Evolutionary conservation across 2,888 invertebrate species (phyloP).

Genomic region (Coleophora deauratella): DNA sequence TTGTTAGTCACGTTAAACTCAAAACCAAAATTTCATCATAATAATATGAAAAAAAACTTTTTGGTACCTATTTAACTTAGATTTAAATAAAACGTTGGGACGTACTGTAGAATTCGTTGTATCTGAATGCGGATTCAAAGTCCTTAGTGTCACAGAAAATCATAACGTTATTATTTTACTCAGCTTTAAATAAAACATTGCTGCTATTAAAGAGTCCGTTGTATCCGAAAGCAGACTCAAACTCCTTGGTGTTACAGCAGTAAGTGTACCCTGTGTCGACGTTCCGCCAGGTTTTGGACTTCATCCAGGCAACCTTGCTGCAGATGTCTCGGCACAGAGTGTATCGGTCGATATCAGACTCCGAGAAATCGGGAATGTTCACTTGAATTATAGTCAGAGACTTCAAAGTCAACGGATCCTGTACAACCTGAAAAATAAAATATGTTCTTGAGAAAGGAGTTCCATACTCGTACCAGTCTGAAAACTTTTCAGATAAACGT

Average conservation of each 20-base stretch:
- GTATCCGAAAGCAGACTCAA: slow-evolving; percentile 28
- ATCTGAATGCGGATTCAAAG: too few relatives aligned
- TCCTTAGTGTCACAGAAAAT: too few relatives aligned
- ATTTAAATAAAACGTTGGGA: too few relatives aligned
- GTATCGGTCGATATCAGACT: slow-evolving; percentile 16
- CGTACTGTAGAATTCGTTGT: too few relatives aligned
- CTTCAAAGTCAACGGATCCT: slow-evolving; percentile 22
- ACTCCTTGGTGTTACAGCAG: slow-evolving; percentile 35
- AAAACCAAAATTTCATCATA: neutral
- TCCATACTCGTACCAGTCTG: too few relatives aligned
- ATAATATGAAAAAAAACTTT: too few relatives aligned
- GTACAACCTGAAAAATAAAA: slow-evolving; percentile 30
- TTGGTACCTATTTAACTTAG: too few relatives aligned
- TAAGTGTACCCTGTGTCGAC: slow-evolving; percentile 32
- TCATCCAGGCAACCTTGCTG: slow-evolving; percentile 31
- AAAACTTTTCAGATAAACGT: too few relatives aligned
- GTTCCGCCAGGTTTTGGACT: slow-evolving; percentile 26
- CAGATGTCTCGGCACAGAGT: slow-evolving; percentile 39
- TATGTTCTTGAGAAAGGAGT: too few relatives aligned
- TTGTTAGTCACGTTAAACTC: neutral
- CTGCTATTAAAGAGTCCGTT: neutral
- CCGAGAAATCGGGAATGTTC: slow-evolving; percentile 35
- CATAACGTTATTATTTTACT: too few relatives aligned
- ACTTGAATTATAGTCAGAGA: slow-evolving; percentile 45
- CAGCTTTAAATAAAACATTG: too few relatives aligned